Conservation (phyloP, 2,113 vertebrate species). For the Spermophilus dauricus region DNA sequence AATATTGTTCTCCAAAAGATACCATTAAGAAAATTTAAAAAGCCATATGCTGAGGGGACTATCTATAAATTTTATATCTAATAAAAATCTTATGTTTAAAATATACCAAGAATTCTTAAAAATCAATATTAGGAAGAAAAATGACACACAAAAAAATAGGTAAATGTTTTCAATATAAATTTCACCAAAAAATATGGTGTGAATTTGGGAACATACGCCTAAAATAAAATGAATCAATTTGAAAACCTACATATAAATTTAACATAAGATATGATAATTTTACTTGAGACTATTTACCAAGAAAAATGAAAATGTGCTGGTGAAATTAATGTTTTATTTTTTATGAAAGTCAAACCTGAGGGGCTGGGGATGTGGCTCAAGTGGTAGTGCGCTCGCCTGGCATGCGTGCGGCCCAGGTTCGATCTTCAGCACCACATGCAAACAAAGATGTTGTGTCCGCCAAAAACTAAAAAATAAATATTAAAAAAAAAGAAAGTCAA, state of each 20-base stretch:
- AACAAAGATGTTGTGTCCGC: no score
- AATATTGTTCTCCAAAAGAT: constrained; percentile 23
- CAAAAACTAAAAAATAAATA: no score
- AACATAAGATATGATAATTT: background rate
- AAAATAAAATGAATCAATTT: constrained; percentile 40
- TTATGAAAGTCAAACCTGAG: no score
- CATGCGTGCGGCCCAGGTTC: no score
- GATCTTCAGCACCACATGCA: no score
- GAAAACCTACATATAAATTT: background rate
- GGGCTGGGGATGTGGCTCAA: no score
- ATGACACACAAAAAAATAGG: background rate
- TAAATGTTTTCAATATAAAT: constrained; percentile 22
- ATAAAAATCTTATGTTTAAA: background rate
- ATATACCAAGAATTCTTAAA: constrained; percentile 47
- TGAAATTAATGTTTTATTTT: no score
- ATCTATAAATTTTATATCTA: background rate
- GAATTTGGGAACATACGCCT: background rate
- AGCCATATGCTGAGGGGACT: background rate
- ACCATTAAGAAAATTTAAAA: background rate
- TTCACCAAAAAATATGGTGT: constrained; percentile 5
- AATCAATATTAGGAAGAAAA: constrained; percentile 18
- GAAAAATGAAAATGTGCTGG: constrained; percentile 40
- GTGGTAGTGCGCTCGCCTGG: no score
- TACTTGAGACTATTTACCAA: constrained; percentile 37
- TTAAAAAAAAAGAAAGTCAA: no score